Percentiles rank a stretch among this genome's conserved stretches.
phyloP scores from a whole-genome alignment of 2,797 vertebrate species.

The Ptychobarbus kaznakovi region DNA sequence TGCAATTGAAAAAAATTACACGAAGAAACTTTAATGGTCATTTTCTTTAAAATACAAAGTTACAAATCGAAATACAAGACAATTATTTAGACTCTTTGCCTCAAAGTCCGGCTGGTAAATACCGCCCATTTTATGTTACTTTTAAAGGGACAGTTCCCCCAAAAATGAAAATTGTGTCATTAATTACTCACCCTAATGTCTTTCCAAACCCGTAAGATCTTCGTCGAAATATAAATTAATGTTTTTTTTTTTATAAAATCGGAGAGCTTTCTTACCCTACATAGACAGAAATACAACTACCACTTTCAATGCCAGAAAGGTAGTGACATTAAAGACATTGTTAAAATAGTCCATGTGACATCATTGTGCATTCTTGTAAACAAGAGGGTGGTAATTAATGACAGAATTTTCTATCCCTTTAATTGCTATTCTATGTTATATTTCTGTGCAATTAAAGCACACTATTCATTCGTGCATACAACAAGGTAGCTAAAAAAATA shows the following conservation, averaged over 20 bases:
- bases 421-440: not conserved
- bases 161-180: no score
- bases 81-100: not conserved
- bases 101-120: not conserved
- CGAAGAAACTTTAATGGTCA: not conserved
- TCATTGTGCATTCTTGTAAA: no score
- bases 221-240: not conserved
- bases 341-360: no score
- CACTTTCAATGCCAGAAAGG: not conserved
- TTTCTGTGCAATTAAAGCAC: not conserved
- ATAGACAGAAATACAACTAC: not conserved
- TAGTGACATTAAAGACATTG: no score
- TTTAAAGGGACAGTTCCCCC: not conserved
- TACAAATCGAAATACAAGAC: not conserved
- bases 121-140: no score
- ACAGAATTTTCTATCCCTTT: no score
- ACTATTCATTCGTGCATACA: not conserved
- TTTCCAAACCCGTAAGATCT: no score
- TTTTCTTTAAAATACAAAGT: not conserved
- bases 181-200: no score
- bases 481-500: not conserved
- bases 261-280: not conserved
- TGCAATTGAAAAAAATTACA: not conserved
- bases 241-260: not conserved
- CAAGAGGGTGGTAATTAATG: no score